Evolutionary conservation across 2,797 vertebrate species (phyloP).

Genomic region (Hippocampus kuda): DNA sequence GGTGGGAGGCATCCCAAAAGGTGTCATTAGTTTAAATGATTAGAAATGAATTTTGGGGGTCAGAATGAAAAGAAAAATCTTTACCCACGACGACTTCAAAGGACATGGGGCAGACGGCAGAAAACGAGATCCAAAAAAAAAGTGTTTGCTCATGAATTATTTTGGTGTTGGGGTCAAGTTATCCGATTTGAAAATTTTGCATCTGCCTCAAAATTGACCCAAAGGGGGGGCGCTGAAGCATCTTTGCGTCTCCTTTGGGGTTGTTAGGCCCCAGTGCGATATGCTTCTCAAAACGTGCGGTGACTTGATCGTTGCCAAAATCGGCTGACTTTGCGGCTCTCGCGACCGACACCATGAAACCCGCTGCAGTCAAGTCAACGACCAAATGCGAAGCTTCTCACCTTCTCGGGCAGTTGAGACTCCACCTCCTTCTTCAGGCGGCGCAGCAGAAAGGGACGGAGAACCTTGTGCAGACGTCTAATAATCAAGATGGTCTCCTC

Average conservation of each 20-base stretch:
- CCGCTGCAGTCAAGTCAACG: background rate
- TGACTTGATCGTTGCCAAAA: background rate
- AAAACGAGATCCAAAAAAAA: too few relatives aligned
- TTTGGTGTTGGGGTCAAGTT: too few relatives aligned
- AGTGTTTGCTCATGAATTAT: too few relatives aligned
- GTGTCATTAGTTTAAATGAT: too few relatives aligned
- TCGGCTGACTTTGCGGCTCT: too few relatives aligned
- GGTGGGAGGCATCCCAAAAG: too few relatives aligned
- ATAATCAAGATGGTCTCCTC: constrained; percentile 95
- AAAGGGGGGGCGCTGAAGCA: background rate
- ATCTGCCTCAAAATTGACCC: background rate
- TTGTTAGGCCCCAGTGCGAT: background rate
- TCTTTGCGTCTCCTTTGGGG: background rate
- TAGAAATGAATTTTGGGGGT: too few relatives aligned
- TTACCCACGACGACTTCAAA: too few relatives aligned
- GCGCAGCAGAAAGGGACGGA: constrained; percentile 87
- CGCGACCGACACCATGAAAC: background rate
- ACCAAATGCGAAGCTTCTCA: constrained; percentile 25
- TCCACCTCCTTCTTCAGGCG: constrained; percentile 94
- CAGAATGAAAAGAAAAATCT: too few relatives aligned
- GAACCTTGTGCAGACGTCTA: constrained; percentile 87
- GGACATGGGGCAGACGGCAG: too few relatives aligned
- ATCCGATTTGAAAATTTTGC: background rate
- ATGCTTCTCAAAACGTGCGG: background rate
- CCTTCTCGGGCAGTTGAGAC: constrained; percentile 92